Evolutionary conservation across 2,888 invertebrate genomes (phyloP).

Genomic region (Actias luna): DNA sequence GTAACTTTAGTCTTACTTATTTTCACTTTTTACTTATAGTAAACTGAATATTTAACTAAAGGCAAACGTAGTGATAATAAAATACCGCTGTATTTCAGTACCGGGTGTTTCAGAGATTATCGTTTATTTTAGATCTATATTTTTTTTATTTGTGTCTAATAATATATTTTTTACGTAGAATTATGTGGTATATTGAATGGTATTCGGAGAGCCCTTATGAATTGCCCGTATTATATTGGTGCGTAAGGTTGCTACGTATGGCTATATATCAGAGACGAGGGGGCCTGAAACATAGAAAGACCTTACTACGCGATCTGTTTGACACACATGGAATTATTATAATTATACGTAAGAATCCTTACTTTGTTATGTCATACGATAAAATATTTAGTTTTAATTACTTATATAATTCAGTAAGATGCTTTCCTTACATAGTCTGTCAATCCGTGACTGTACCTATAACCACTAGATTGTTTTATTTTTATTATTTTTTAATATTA

Average conservation of each 20-base stretch:
- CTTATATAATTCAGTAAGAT: no score
- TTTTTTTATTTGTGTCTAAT: no score
- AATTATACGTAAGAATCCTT: conserved; percentile 50
- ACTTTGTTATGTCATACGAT: not conserved
- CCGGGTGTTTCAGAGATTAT: no score
- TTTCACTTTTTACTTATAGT: no score
- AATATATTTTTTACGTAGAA: conserved; percentile 40
- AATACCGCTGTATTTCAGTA: no score
- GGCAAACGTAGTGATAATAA: not conserved
- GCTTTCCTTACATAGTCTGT: no score
- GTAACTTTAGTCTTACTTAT: no score
- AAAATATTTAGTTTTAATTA: not conserved
- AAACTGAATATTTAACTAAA: not conserved
- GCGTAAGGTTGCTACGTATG: conserved; percentile 54
- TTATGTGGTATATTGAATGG: conserved; percentile 76
- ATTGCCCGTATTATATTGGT: conserved; percentile 62
- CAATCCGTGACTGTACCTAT: no score
- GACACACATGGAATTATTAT: conserved; percentile 66
- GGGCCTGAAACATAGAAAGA: conserved; percentile 21
- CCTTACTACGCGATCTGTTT: conserved; percentile 45
- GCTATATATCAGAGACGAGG: conserved; percentile 30
- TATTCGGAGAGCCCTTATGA: conserved; percentile 65
- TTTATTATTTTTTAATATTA: no score
- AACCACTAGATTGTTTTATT: no score
- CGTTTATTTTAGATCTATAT: not conserved